phyloP scores from a whole-genome alignment of 2,113 vertebrate genomes.

The Fukomys damarensis region DNA sequence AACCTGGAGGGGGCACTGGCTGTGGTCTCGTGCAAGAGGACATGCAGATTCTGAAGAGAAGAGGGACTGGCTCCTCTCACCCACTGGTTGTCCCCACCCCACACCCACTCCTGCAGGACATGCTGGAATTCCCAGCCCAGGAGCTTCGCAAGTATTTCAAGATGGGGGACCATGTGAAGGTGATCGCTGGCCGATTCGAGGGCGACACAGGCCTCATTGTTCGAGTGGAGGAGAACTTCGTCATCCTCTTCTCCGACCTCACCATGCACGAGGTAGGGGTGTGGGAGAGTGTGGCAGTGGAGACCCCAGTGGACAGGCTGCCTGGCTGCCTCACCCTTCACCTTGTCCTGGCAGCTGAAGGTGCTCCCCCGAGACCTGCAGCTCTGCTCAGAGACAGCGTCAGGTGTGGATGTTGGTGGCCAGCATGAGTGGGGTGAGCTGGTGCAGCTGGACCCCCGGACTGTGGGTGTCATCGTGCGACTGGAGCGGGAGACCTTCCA shows the following conservation, averaged over 20 bases:
- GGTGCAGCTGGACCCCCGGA: constrained; percentile 96
- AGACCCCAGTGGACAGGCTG: rapidly evolving
- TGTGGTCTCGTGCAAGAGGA: background rate
- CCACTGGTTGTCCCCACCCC: background rate
- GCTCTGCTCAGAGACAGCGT: constrained; percentile 97
- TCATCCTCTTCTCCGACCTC: constrained; percentile 97
- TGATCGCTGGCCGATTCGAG: constrained; percentile 95
- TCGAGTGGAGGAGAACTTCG: constrained; percentile 96
- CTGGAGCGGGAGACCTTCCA: constrained; percentile 97
- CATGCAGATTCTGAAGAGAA: background rate
- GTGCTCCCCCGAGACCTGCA: constrained; percentile 96
- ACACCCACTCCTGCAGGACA: constrained; percentile 87
- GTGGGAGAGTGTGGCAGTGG: rapidly evolving
- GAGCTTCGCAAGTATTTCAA: constrained; percentile 96
- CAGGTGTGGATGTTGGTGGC: constrained; percentile 95
- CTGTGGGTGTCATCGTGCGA: constrained; percentile 94
- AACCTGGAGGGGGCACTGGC: background rate
- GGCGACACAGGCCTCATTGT: constrained; percentile 97
- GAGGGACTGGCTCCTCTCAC: background rate
- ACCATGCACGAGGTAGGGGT: constrained; percentile 94
- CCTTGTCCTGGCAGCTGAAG: constrained; percentile 88
- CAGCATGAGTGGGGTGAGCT: constrained; percentile 98
- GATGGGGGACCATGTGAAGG: constrained; percentile 98
- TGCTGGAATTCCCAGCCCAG: constrained; percentile 96
- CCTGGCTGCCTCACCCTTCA: background rate